Base-by-base conservation (phyloP, 2,888 invertebrate genomes). In the Caenorhabditis macrosperma region DNA sequence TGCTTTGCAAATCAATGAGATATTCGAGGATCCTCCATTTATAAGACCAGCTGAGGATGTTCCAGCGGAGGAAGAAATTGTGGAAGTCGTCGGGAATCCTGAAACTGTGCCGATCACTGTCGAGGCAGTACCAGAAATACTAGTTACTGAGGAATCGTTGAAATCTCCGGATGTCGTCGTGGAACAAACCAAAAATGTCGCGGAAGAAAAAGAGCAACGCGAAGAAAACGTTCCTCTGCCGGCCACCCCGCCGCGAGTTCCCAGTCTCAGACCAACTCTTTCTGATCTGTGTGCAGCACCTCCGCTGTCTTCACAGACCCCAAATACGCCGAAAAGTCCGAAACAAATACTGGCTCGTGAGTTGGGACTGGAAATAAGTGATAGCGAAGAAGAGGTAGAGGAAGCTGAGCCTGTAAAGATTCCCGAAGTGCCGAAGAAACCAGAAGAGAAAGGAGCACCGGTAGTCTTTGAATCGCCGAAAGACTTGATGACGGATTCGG, bases 381-480 rank as follows among this genome's bases (percentile, higher is more conserved):
- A 71, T 52, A 71, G 71, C 44, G 71, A 71, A 17, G 71, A 66
- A 9, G 66, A 66, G 41, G 54, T 38, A 5, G 7, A 38, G 38
- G 38, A 38, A 10, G 6, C 5, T 38, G 38, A 38, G 3, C 15
- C 38, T 38, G 38, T 38, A 15, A 38, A 38, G 38, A 15, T 12
- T 9, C 15, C 38, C 5, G 38, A 38, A 38, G 15, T 12, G 38
- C 38, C 38, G 15, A 15, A 38, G 15, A 12, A 38, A 15, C 9
- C 15, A 10, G 38, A 38, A 38, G 38, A 9, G 3, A 15, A 38
- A 38, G 38, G 15, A 2, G 7, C 15, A 2, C 38, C 38, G 15
- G 38, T 12, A 10, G 38, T n/a, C n/a, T n/a, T n/a, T n/a, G n/a
- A n/a, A n/a, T n/a, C n/a, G n/a, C n/a, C n/a, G n/a, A n/a, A n/a